Evolutionary conservation across 2,888 invertebrate genomes (phyloP), one percentile per base, ranked within the genome.

Genomic region (Ceraclea dissimilis): DNA sequence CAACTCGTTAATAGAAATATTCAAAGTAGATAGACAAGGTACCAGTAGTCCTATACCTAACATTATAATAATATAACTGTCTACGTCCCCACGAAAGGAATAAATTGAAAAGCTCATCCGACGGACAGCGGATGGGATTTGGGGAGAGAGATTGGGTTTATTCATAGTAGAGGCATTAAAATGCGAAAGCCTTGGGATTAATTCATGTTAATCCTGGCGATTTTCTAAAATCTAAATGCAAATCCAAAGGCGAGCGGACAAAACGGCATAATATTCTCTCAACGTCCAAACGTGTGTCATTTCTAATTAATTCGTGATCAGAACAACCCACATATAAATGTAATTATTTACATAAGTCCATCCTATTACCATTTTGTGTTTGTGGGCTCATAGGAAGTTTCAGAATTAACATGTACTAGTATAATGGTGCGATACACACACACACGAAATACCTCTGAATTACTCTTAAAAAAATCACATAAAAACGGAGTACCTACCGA

Each of bases 161-260:
- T 18, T 21, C 33, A 44, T 39, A 39, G 39, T 39, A 39, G 33
- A 44, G 11, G 39, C 51, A 52, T 61, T 61, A 57, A 61, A 61
- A 59, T 56, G 56, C 59, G 48, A 55, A 59, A 59, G 55, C 56
- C 46, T 56, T 33, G 46, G 58, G 58, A 60, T 61, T 61, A 59
- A 61, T 61, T 54, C 39, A 22, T 51, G 54, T 53, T 61, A 58
- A 61, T 61, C 61, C 59, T 21, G 51, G 58, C 61, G 58, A 61
- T 61, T 59, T 61, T 61, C 61, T 61, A 61, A 61, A 59, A 61
- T 61, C 58, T 60, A 61, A 61, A 61, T 61, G 61, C 61, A 61
- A 61, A 61, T 61, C 61, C 59, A 39, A 51, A 49, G 51, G 49
- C 49, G 18, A 33, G 13, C 16, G 39, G 39, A 39, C 39, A 16